Base-by-base conservation (phyloP, 2,113 vertebrate genomes). In the Alosa alosa region DNA sequence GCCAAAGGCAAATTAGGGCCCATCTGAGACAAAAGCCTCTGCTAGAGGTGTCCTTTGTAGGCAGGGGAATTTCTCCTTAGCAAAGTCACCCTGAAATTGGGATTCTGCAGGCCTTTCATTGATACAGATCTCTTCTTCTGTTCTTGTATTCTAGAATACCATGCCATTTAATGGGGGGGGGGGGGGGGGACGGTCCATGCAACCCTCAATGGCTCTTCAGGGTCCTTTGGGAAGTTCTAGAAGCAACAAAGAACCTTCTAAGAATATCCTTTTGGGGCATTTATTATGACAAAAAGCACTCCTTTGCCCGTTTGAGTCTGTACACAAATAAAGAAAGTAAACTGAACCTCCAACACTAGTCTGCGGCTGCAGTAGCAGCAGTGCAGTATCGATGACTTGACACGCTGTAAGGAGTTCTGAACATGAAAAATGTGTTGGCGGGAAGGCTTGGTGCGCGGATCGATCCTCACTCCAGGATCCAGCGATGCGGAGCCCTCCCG, bases 371-470 rank as follows among this genome's bases (percentile, higher is more conserved):
- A 60, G 50, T 52, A 52, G 57, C 57, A 68, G n/a, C 64, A 68
- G 64, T 68, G 64, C 64, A 10, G 64, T 68, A 68, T 68, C 64
- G 64, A 68, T 68, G 64, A 68, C 64, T 68, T 68, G 64, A 68
- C 64, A 68, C 25, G 64, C 64, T 68, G 64, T 68, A 68, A 68
- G 64, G 64, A 68, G 64, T 68, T 68, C n/a, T 68, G 64, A 68
- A 68, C 64, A 68, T 68, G 64, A 68, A 68, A 68, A 68, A 68
- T 68, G 64, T 68, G 64, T 68, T 68, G 64, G 64, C 64, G 64
- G 64, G 64, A 68, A 68, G 64, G 64, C 64, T 68, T 68, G 64
- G 64, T 31, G 64, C 6, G n/a, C 22, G n/a, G 64, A 68, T 68
- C 64, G 64, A 68, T 68, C 64, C 10, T 68, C 64, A 68, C 64